phyloP scores from a whole-genome alignment of 2,797 vertebrate genomes.

The Megaceryle alcyon region DNA sequence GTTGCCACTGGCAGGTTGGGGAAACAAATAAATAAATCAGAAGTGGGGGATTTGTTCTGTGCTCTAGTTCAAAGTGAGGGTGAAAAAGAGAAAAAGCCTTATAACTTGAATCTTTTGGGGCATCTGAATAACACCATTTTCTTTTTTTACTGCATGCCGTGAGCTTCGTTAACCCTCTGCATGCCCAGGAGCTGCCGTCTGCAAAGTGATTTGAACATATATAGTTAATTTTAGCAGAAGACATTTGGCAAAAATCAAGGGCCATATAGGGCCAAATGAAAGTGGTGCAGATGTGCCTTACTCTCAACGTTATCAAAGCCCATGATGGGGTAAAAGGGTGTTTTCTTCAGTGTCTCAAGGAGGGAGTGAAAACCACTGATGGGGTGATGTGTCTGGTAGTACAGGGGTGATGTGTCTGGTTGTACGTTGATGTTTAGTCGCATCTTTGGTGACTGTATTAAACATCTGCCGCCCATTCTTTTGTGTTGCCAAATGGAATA shows the following conservation, averaged over 20 bases:
- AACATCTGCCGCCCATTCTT: background rate
- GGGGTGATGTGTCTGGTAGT: too few relatives aligned
- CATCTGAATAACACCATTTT: background rate
- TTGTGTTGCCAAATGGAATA: background rate
- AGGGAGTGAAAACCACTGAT: background rate
- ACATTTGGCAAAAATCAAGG: background rate
- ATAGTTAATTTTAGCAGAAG: background rate
- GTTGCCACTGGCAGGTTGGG: background rate
- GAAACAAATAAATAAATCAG: background rate
- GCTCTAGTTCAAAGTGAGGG: background rate
- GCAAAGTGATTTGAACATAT: background rate
- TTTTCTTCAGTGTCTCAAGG: background rate
- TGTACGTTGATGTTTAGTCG: background rate
- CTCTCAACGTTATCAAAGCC: background rate
- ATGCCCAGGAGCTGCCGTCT: fast-evolving
- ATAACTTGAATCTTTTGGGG: background rate
- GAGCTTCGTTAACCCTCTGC: conserved; percentile 3
- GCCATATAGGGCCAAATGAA: background rate
- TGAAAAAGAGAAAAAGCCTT: background rate
- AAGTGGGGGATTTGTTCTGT: background rate
- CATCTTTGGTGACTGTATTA: background rate
- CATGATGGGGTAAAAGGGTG: background rate
- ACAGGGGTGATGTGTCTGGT: background rate
- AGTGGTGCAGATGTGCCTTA: background rate
- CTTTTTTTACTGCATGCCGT: background rate